phyloP scores from a whole-genome alignment of 2,113 vertebrate species.

The Xiphophorus couchianus region DNA sequence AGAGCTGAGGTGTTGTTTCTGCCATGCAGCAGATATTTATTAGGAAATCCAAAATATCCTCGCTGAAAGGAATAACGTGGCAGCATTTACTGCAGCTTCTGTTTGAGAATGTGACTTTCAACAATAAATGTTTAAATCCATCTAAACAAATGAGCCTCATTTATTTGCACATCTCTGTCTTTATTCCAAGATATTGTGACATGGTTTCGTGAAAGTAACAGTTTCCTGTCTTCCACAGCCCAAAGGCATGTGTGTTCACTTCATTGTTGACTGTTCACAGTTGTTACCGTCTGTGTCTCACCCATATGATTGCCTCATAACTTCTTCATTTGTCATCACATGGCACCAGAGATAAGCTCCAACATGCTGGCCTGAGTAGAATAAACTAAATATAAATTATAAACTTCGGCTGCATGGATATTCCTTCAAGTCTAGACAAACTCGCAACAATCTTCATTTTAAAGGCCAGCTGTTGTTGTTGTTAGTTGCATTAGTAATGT shows the following conservation, averaged over 20 bases:
- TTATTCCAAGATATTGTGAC: neutral
- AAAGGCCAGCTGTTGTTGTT: no score
- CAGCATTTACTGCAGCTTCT: neutral
- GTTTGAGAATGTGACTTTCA: constrained; percentile 12
- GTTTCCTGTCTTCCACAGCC: neutral
- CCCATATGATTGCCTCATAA: neutral
- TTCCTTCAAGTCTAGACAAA: neutral
- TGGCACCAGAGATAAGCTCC: neutral
- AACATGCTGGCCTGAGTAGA: neutral
- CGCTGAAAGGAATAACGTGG: neutral
- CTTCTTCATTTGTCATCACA: neutral
- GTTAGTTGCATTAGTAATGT: no score
- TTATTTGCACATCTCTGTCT: neutral
- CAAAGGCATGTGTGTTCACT: neutral
- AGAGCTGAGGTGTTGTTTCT: constrained; percentile 30
- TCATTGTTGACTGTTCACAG: neutral
- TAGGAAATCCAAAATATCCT: constrained; percentile 9
- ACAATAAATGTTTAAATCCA: neutral
- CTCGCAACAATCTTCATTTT: neutral
- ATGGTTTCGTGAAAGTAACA: neutral
- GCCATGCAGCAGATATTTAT: constrained; percentile 9
- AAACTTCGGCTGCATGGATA: neutral
- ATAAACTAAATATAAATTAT: neutral
- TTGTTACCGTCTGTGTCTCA: neutral
- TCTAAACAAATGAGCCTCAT: neutral